Percentiles rank a stretch among this genome's conserved stretches.
phyloP scores from a whole-genome alignment of 2,888 invertebrate species.

The Agrochola circellaris region DNA sequence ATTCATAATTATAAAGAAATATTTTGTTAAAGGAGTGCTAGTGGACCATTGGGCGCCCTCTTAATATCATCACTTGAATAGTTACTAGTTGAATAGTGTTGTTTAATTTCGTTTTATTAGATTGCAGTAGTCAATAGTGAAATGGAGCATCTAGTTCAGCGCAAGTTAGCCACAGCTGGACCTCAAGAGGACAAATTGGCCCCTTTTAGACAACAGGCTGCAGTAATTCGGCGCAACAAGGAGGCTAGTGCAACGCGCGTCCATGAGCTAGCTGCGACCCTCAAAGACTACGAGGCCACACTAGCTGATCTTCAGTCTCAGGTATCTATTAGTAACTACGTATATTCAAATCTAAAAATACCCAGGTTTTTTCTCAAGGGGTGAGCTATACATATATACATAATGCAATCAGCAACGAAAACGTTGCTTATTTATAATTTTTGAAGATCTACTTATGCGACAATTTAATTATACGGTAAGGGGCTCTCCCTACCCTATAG shows the following conservation, averaged over 20 bases:
- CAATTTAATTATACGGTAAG: neutral
- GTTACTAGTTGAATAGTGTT: too few relatives aligned
- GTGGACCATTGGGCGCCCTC: too few relatives aligned
- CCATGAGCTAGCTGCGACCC: slow-evolving; percentile 92
- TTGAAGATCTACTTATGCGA: neutral
- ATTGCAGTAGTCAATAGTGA: slow-evolving; percentile 90
- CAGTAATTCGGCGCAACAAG: slow-evolving; percentile 95
- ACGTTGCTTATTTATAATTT: neutral
- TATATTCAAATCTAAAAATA: neutral
- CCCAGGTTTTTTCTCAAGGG: too few relatives aligned
- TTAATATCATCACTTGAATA: too few relatives aligned
- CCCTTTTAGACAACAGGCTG: slow-evolving; percentile 96
- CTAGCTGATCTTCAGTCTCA: slow-evolving; percentile 90
- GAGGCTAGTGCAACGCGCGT: slow-evolving; percentile 93
- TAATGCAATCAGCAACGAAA: neutral
- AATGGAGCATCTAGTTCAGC: slow-evolving; percentile 93
- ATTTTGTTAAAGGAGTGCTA: too few relatives aligned
- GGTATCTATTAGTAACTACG: slow-evolving; percentile 68
- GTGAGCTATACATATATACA: too few relatives aligned
- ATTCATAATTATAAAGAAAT: too few relatives aligned
- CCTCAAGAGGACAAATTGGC: slow-evolving; percentile 94
- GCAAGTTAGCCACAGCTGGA: slow-evolving; percentile 92
- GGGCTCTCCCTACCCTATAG: neutral
- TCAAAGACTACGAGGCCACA: slow-evolving; percentile 91
- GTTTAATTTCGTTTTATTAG: slow-evolving; percentile 65